Percentiles rank a stretch among this genome's conserved stretches.
These are phyloP conservation scores for Halictus ligatus DNA, from an alignment of 2,888 invertebrate species.

Conservation along the genomic window DNA sequence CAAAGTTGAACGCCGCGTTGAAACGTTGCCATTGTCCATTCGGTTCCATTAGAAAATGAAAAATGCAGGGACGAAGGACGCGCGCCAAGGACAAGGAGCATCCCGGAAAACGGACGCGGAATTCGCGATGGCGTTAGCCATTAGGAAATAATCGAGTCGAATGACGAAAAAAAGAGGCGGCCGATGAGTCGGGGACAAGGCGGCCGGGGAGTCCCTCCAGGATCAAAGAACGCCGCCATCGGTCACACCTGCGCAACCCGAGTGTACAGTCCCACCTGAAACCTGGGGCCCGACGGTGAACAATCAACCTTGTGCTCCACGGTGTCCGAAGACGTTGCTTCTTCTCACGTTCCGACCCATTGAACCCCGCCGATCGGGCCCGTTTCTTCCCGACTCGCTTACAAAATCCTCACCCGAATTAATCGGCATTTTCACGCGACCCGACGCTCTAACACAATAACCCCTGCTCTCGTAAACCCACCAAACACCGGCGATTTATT, in stretches of 20 bases:
- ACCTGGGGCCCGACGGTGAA: constrained; percentile 59
- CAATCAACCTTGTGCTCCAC: constrained; percentile 42
- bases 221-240: constrained; percentile 84
- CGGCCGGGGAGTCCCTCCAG: constrained; percentile 79
- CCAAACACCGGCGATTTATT: neutral
- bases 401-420: neutral
- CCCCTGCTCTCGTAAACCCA: neutral
- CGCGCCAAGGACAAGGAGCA: neutral
- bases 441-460: neutral
- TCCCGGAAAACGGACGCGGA: constrained; percentile 36
- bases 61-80: neutral
- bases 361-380: neutral
- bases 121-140: constrained; percentile 70
- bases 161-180: constrained; percentile 68
- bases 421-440: neutral
- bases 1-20: neutral
- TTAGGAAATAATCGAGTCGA: constrained; percentile 71
- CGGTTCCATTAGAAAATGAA: no score
- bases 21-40: neutral
- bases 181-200: constrained; percentile 79
- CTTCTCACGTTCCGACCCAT: constrained; percentile 11
- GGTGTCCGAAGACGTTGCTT: constrained; percentile 22
- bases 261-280: constrained; percentile 80
- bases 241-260: constrained; percentile 83
- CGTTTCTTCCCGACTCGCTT: neutral